A percentile compares a stretch with the other conserved stretches of the same genome.
Evolutionary conservation across 2,797 vertebrate species (phyloP).

Genomic region (Mionectes olivaceus): DNA sequence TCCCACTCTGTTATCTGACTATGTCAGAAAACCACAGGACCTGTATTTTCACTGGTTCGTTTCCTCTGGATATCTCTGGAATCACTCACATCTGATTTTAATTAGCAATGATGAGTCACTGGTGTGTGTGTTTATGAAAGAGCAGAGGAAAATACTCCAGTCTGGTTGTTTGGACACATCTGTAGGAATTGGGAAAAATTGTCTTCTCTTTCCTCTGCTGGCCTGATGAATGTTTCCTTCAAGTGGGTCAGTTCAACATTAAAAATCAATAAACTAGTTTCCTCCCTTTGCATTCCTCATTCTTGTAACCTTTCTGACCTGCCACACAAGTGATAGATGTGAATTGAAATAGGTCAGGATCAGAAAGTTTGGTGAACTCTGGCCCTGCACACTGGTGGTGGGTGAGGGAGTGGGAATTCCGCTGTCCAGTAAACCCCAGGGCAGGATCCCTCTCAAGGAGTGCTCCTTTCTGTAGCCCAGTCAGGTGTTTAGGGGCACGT

Average conservation of each 20-base stretch:
- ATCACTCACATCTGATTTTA: conserved; percentile 16
- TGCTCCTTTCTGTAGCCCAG: not conserved
- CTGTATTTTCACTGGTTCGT: not conserved
- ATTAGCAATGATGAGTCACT: not conserved
- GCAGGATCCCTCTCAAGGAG: not conserved
- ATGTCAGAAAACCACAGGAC: not conserved
- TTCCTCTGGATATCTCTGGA: conserved; percentile 5
- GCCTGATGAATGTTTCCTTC: not conserved
- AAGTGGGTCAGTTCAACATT: not conserved
- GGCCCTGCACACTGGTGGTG: not conserved
- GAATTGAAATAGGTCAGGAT: not conserved
- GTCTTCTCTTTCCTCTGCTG: not conserved
- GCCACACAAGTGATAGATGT: not conserved
- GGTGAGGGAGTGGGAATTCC: not conserved
- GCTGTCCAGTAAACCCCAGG: not conserved
- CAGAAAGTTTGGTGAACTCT: not conserved
- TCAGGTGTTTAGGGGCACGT: not conserved
- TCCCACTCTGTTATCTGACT: not conserved
- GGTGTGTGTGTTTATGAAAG: not conserved
- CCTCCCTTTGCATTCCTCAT: not conserved
- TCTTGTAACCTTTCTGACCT: not conserved
- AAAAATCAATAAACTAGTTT: not conserved
- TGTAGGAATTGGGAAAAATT: not conserved
- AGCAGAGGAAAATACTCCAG: not conserved
- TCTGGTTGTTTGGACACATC: not conserved